These are phyloP conservation scores for Aplysina aerophoba DNA, from an alignment of 37 sponge, comb jelly and placozoan genomes.

Conservation along the genomic window DNA sequence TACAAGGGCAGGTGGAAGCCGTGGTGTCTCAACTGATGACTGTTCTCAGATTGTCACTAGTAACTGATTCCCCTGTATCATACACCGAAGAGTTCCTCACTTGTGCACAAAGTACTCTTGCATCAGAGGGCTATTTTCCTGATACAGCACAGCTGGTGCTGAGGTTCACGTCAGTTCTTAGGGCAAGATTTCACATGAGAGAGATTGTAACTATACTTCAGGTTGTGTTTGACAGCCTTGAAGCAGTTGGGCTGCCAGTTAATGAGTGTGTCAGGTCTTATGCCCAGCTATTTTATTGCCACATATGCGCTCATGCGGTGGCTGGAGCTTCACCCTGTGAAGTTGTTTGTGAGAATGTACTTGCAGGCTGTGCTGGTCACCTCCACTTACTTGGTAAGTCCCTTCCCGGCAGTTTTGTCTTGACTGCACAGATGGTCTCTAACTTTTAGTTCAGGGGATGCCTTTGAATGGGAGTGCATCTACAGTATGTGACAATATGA, in stretches of 20 bases:
- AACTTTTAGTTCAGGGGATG: no score
- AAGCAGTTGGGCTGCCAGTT: slow-evolving; percentile 12
- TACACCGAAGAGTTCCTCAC: no score
- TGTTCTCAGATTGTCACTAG: no score
- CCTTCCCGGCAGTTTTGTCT: background rate
- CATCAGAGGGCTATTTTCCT: background rate
- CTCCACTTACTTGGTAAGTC: background rate
- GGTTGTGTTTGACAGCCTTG: background rate
- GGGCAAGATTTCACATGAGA: background rate
- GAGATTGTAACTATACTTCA: background rate
- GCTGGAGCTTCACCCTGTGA: slow-evolving; percentile 11
- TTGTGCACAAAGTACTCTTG: no score
- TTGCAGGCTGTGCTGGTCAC: slow-evolving; percentile 20
- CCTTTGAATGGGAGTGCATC: no score
- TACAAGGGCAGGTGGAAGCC: no score
- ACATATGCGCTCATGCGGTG: background rate
- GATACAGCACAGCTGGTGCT: background rate
- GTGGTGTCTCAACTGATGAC: no score
- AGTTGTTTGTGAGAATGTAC: background rate
- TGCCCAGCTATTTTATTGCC: slow-evolving; percentile 12
- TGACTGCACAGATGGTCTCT: no score
- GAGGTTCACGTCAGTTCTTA: background rate
- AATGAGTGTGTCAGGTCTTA: slow-evolving; percentile 11
- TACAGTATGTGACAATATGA: no score
- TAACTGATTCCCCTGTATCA: no score